Evolutionary conservation across 1,140 invertebrate species (phyloP).

Genomic region (Cardiocondyla obscurior): DNA sequence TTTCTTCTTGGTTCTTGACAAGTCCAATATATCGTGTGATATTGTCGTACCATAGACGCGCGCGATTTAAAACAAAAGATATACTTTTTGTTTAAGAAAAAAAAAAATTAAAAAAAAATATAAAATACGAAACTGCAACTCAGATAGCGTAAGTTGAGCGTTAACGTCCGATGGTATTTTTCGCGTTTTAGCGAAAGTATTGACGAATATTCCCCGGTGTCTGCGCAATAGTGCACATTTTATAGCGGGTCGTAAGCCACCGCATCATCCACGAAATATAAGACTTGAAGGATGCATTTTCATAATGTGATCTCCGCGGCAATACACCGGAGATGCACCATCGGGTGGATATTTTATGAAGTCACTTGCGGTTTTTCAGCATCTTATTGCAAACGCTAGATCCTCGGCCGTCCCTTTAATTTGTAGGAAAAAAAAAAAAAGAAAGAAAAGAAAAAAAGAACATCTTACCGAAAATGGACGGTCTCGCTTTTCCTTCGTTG

Average conservation of each 20-base stretch:
- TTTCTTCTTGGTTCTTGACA: background rate
- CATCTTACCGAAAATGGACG: background rate
- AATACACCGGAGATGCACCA: conserved; percentile 32
- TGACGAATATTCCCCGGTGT: conserved; percentile 20
- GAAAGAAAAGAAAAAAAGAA: too few species aligned
- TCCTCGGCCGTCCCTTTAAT: conserved; percentile 5
- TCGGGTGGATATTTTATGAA: conserved; percentile 68
- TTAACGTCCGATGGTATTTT: background rate
- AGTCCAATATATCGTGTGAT: background rate
- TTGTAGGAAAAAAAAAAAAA: too few species aligned
- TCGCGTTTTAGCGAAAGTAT: background rate
- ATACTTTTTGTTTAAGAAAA: background rate
- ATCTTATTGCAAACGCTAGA: conserved; percentile 35
- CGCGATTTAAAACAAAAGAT: background rate
- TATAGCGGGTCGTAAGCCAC: conserved; percentile 60
- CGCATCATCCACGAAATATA: conserved; percentile 72
- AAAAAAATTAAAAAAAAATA: background rate
- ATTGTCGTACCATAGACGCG: background rate
- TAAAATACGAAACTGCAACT: background rate
- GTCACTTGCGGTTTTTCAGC: conserved; percentile 52
- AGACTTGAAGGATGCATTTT: conserved; percentile 77
- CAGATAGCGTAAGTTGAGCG: background rate
- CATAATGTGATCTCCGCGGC: conserved; percentile 67
- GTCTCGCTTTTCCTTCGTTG: background rate
- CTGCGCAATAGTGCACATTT: conserved; percentile 45